phyloP scores from a whole-genome alignment of 2,888 invertebrate species.

The Ganaspis brasiliensis region DNA sequence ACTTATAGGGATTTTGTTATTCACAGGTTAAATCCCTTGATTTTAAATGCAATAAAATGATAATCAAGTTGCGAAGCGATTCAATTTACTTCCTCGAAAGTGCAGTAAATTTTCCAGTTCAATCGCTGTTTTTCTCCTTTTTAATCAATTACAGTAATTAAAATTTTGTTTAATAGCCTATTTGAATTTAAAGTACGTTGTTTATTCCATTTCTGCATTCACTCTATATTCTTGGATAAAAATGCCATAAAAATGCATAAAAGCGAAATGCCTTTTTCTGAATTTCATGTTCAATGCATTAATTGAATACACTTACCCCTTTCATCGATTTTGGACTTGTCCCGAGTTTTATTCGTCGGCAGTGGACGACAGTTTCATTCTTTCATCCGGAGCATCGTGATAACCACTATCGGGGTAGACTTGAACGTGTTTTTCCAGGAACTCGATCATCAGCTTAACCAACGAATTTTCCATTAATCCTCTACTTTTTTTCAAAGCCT shows the following conservation, averaged over 20 bases:
- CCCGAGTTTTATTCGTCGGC: neutral
- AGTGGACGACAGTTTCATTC: constrained; percentile 2
- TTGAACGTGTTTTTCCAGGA: constrained; percentile 1
- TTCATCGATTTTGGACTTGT: constrained; percentile 11
- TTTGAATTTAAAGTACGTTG: neutral
- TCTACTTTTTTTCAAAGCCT: constrained; percentile 11
- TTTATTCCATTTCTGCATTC: neutral
- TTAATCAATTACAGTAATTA: too few relatives aligned
- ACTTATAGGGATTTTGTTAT: too few relatives aligned
- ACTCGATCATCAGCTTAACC: constrained; percentile 9
- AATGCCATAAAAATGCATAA: too few relatives aligned
- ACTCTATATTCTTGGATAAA: constrained; percentile 17
- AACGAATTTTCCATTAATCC: constrained; percentile 15
- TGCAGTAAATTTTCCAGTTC: neutral
- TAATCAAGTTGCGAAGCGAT: neutral
- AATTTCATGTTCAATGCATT: constrained; percentile 9
- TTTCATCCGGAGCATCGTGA: constrained; percentile 19
- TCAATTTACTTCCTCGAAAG: neutral
- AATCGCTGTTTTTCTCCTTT: neutral
- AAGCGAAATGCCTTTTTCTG: too few relatives aligned
- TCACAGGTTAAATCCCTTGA: neutral
- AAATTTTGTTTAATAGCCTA: constrained; percentile 16
- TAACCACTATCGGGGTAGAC: constrained; percentile 4
- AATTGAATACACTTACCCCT: constrained; percentile 37
- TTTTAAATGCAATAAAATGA: neutral